Evolutionary conservation across 2,888 invertebrate species (phyloP), one percentile per base, ranked within the genome.

Genomic region (Sesia bembeciformis): DNA sequence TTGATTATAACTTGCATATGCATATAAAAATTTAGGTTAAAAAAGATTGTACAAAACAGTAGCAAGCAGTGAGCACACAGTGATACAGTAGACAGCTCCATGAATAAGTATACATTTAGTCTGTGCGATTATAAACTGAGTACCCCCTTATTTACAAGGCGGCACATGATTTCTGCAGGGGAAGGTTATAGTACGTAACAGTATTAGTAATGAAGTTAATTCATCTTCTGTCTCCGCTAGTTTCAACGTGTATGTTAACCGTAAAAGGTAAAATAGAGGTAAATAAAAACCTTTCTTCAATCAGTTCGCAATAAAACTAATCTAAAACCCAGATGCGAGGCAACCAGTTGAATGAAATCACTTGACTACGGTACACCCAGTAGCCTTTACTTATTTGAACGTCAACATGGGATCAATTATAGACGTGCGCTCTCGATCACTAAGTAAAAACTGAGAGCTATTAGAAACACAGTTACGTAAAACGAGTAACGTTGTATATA

Each of bases 381-480:
- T 57, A 50, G 50, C 38, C 39, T 50, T 39, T 39, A 50, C 70
- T 71, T 68, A 63, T 67, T 62, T 66, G 67, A 64, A 63, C 64
- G 60, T 62, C 58, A 70, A 62, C 69, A 73, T 72, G 70, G 69
- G 70, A 76, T 81, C 80, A 80, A 81, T 86, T 84, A 86, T 83
- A 83, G 78, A 76, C 68, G 72, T 68, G 69, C 74, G 74, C 68
- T 76, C 80, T 72, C 74, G 67, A 77, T 82, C 74, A 52, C 58
- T 60, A 66, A 49, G 59, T 77, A 86, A 87, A 87, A 87, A 85
- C 81, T 70, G 51, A 76, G 60, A 72, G 58, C 83, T 76, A 86
- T 87, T 86, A 86, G 76, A 87, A 76, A 64, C 78, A 86, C 87
- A 87, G 87, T 87, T 87, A 87, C 80, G 78, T 81, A 84, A 86